Evolutionary conservation across 2,888 invertebrate species (phyloP).

Genomic region (Ophion costatus): DNA sequence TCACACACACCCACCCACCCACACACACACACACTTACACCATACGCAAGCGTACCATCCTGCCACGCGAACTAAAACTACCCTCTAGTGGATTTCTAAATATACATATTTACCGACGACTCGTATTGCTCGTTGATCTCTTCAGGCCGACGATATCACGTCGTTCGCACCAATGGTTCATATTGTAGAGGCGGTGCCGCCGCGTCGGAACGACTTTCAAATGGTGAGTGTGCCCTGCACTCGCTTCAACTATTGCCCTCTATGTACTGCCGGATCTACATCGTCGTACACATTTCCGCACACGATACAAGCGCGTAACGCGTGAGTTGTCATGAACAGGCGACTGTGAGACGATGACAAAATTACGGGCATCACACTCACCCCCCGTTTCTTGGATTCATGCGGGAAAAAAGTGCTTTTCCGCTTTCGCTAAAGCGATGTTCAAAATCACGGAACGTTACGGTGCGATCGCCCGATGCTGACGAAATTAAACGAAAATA

Average conservation of each 20-base stretch:
- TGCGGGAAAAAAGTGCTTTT: no score
- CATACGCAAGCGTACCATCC: constrained; percentile 24
- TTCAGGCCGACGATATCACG: constrained; percentile 65
- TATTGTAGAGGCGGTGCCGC: constrained; percentile 82
- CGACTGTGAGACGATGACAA: constrained; percentile 7
- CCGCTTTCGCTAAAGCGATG: no score
- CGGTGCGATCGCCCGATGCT: not conserved
- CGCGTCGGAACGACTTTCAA: constrained; percentile 83
- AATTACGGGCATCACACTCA: not conserved
- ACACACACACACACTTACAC: constrained; percentile 12
- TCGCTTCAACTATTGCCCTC: constrained; percentile 43
- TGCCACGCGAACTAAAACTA: constrained; percentile 22
- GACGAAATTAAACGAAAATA: constrained; percentile 18
- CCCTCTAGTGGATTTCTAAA: constrained; percentile 33
- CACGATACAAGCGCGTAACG: not conserved
- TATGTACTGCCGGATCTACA: constrained; percentile 6
- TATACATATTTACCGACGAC: constrained; percentile 6
- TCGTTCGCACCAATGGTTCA: constrained; percentile 82
- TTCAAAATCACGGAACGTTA: no score
- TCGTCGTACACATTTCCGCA: not conserved
- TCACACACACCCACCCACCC: not conserved
- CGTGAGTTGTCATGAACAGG: no score
- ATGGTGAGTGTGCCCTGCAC: constrained; percentile 78
- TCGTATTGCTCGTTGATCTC: constrained; percentile 63
- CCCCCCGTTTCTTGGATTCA: no score